Base-by-base conservation (phyloP, 2,113 vertebrate genomes). In the Cyphomyrus plagiostoma region DNA sequence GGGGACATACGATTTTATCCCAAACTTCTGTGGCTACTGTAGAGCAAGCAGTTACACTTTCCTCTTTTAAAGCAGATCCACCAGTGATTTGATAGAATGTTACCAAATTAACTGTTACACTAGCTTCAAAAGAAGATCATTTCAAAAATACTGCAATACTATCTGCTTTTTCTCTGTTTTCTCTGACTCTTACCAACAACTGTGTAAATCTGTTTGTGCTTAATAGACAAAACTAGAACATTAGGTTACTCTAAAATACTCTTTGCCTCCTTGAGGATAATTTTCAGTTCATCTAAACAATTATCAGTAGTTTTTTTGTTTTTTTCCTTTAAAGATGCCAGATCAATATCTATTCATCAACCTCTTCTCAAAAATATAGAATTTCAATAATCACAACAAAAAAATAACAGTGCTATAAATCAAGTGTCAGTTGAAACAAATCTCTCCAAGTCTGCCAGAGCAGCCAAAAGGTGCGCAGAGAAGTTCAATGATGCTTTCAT, bases 301-400 rank as follows among this genome's bases (percentile, higher is more conserved):
- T 94, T 92, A 96, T 93, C 94, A 92, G 89, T 91, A 92, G 90
- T 89, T 84, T 95, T 70, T 70, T 70, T 30, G 9, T 30, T 94
- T 94, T 93, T 91, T 45, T 35, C 35, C 52, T 89, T 96, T 95
- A 96, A 97, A 97, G 50, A 95, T 96, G 92, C 92, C 94, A 96
- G 97, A 95, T 95, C 94, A 97, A 97, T 94, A 94, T 94, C 94
- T 93, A 95, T 95, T 94, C 94, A 93, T 93, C 95, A 96, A 94
- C 96, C 92, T 90, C 92, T 93, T 96, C 96, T 96, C 96, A 96
- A 98, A 98, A 99, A 98, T 98, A 99, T 96, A 99, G 96, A 97
- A 95, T 96, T 97, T 96, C 94, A 94, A 94, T 97, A 95, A 93
- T 97, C 96, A 95, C 95, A 95, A 94, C 95, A 96, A 95, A 96